These are phyloP conservation scores for Saccostrea cuccullata DNA, from an alignment of 1,140 invertebrate genomes.

Conservation along the genomic window DNA sequence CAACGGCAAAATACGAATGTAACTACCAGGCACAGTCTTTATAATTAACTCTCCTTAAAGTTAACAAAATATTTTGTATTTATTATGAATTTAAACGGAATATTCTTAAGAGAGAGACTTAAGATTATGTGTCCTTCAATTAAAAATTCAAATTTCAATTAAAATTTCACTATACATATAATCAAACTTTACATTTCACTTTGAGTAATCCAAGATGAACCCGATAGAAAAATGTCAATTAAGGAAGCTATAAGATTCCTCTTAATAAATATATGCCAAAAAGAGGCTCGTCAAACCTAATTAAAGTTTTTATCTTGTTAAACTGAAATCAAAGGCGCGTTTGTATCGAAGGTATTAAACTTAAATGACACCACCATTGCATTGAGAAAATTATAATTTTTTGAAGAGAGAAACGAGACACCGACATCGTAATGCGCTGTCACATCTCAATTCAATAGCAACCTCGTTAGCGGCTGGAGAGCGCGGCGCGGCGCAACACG, in stretches of 20 bases:
- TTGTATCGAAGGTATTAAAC: conserved; percentile 33
- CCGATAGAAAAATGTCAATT: conserved; percentile 25
- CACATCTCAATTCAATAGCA: conserved; percentile 28
- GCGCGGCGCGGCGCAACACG: background rate
- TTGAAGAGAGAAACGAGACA: conserved; percentile 20
- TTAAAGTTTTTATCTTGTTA: conserved; percentile 37
- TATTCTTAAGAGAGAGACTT: background rate
- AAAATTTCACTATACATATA: background rate
- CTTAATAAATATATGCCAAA: background rate
- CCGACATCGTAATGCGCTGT: background rate
- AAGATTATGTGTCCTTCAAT: background rate
- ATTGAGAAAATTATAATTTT: background rate
- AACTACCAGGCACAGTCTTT: too few relatives aligned
- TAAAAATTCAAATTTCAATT: conserved; percentile 33
- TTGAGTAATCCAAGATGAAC: conserved; percentile 23
- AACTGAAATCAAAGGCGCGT: conserved; percentile 15
- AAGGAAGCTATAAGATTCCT: conserved; percentile 14
- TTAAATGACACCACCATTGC: conserved; percentile 16
- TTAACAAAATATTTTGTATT: background rate
- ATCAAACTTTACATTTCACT: conserved; percentile 17
- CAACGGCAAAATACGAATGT: too few relatives aligned
- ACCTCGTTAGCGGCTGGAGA: background rate
- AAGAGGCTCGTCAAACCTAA: conserved; percentile 17
- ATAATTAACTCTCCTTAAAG: too few relatives aligned
- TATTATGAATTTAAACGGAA: background rate